These are phyloP conservation scores for Orthonychiurus folsomi DNA, from an alignment of 2,888 invertebrate species.

Conservation along the genomic window DNA sequence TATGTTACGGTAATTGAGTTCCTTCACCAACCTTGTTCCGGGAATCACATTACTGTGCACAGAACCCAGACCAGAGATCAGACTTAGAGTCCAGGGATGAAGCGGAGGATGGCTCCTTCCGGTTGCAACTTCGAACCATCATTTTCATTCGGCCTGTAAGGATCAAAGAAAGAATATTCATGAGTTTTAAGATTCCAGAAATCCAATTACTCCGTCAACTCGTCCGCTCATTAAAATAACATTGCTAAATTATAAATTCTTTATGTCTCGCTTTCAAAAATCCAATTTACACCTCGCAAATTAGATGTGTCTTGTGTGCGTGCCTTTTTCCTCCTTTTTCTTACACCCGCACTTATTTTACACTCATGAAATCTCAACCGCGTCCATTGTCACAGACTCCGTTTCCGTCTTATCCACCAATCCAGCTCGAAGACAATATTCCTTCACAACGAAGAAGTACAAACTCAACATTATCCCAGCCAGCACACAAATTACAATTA, in stretches of 20 bases:
- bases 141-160: conserved; percentile 33
- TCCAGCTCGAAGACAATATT: conserved; percentile 33
- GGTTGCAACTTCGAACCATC: conserved; percentile 37
- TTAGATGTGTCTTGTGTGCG: no score
- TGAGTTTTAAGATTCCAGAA: no score
- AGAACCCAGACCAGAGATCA: background rate
- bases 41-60: no score
- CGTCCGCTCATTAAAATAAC: no score
- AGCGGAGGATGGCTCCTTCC: background rate
- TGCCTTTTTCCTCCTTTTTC: no score
- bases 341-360: no score
- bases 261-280: no score
- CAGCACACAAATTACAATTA: conserved; percentile 38
- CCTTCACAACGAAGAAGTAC: conserved; percentile 36
- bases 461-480: conserved; percentile 38
- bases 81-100: background rate
- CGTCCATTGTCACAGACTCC: conserved; percentile 10
- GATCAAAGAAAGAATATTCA: conserved; percentile 5
- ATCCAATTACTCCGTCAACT: no score
- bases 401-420: conserved; percentile 19
- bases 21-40: no score
- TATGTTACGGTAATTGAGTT: no score
- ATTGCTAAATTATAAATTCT: no score
- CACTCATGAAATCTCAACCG: background rate
- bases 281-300: no score